Conservation (phyloP, 2,797 vertebrate genomes). For the Acanthornis magna region DNA sequence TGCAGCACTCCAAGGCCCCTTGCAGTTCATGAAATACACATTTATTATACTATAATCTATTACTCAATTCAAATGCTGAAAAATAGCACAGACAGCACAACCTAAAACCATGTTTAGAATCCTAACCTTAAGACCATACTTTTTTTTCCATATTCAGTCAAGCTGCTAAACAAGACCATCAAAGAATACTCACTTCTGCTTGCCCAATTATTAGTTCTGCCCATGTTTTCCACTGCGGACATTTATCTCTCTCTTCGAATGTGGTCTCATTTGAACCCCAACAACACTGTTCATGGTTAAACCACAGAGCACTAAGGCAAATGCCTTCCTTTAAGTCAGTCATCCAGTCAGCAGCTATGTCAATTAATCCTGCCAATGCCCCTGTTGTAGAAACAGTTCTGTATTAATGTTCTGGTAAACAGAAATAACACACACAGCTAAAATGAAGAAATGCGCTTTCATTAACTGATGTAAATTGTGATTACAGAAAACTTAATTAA, state of each 20-base stretch:
- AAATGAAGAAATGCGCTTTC: not conserved
- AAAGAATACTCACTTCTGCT: conserved; percentile 85
- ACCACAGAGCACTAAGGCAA: conserved; percentile 96
- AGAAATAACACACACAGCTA: not conserved
- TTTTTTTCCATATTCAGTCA: not conserved
- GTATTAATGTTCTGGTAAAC: not conserved
- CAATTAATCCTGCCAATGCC: conserved; percentile 94
- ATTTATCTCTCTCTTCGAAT: conserved; percentile 96
- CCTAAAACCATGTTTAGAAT: not conserved
- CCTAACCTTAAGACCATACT: not conserved
- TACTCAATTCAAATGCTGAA: not conserved
- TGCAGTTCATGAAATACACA: not conserved
- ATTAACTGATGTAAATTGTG: not conserved
- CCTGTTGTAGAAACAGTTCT: conserved; percentile 73
- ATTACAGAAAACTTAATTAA: not conserved
- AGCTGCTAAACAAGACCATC: not conserved
- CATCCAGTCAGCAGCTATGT: conserved; percentile 98
- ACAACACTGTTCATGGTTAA: conserved; percentile 98
- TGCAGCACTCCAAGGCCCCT: not conserved
- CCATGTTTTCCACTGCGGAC: conserved; percentile 98
- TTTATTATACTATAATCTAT: not conserved
- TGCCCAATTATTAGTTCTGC: conserved; percentile 97
- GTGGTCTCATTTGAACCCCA: conserved; percentile 97
- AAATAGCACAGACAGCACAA: not conserved
- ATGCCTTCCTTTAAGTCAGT: conserved; percentile 98